phyloP scores from a whole-genome alignment of 2,113 vertebrate genomes.

The Rhabdomys dilectus region DNA sequence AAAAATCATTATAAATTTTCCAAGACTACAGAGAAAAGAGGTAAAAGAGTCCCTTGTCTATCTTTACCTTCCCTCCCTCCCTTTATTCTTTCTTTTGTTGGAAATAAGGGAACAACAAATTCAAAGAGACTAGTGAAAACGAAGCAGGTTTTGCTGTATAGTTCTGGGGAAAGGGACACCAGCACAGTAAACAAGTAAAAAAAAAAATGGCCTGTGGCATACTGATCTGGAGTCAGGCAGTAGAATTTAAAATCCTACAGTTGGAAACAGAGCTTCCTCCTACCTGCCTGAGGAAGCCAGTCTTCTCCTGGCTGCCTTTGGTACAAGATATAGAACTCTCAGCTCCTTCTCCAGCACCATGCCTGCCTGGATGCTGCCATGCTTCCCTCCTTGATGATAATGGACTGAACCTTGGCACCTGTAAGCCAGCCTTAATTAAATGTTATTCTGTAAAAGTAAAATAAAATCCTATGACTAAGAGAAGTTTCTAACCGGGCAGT shows the following conservation, averaged over 20 bases:
- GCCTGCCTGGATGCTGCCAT: too few relatives aligned
- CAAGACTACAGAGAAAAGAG: neutral
- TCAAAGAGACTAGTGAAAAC: neutral
- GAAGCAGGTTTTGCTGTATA: neutral
- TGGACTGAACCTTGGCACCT: too few relatives aligned
- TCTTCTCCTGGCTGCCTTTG: too few relatives aligned
- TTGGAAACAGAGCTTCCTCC: too few relatives aligned
- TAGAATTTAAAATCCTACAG: neutral
- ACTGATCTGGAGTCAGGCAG: neutral
- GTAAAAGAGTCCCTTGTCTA: neutral
- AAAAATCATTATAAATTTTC: neutral
- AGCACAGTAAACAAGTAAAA: neutral
- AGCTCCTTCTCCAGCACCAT: too few relatives aligned
- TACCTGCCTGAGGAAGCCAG: too few relatives aligned
- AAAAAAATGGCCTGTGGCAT: neutral
- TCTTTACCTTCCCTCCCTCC: neutral
- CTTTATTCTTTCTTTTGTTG: neutral
- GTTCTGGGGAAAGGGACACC: neutral
- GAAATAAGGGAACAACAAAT: neutral
- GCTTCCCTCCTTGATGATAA: too few relatives aligned
- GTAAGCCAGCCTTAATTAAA: too few relatives aligned
- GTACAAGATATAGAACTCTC: too few relatives aligned
- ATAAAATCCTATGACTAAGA: neutral
- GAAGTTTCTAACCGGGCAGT: neutral
- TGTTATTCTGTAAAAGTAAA: too few relatives aligned